phyloP scores from a whole-genome alignment of 2,888 invertebrate genomes.

The Dryobotodes eremita region DNA sequence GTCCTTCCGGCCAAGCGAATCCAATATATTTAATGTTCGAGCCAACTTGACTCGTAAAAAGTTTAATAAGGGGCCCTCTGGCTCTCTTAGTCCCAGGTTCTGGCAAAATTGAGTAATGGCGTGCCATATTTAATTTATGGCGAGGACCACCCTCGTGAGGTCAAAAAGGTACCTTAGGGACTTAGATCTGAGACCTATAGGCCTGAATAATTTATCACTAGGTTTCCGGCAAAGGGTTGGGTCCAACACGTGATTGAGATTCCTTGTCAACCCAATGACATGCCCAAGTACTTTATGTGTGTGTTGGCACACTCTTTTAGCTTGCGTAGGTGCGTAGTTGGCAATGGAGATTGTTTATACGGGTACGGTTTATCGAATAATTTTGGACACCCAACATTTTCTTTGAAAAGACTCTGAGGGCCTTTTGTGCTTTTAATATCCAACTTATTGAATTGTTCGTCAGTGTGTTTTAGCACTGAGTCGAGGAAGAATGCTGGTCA shows the following conservation, averaged over 20 bases:
- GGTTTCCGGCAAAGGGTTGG: slow-evolving; percentile 40
- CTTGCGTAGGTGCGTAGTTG: slow-evolving; percentile 7
- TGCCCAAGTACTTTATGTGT: slow-evolving; percentile 22
- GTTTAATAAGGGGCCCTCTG: slow-evolving; percentile 65
- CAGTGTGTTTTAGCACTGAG: not conserved
- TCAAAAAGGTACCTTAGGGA: slow-evolving; percentile 38
- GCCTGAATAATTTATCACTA: slow-evolving; percentile 49
- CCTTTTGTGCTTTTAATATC: slow-evolving; percentile 12
- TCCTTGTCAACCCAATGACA: slow-evolving; percentile 26
- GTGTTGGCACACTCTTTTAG: slow-evolving; percentile 27
- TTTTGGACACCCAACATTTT: slow-evolving; percentile 23
- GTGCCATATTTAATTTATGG: slow-evolving; percentile 66
- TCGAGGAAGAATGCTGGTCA: not conserved
- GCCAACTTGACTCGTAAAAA: slow-evolving; percentile 67
- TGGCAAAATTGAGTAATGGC: slow-evolving; percentile 66
- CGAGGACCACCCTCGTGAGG: slow-evolving; percentile 36
- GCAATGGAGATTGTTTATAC: slow-evolving; percentile 34
- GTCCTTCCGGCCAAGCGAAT: slow-evolving; percentile 47
- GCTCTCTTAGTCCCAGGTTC: slow-evolving; percentile 55
- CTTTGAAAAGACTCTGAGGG: slow-evolving; percentile 8
- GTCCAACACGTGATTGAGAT: slow-evolving; percentile 42
- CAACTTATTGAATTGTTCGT: slow-evolving; percentile 8
- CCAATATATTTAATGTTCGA: slow-evolving; percentile 67
- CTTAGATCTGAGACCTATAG: slow-evolving; percentile 47
- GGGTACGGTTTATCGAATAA: slow-evolving; percentile 36